These are phyloP conservation scores for Poeciliopsis occidentalis DNA, from an alignment of 2,113 vertebrate genomes.

Conservation along the genomic window DNA sequence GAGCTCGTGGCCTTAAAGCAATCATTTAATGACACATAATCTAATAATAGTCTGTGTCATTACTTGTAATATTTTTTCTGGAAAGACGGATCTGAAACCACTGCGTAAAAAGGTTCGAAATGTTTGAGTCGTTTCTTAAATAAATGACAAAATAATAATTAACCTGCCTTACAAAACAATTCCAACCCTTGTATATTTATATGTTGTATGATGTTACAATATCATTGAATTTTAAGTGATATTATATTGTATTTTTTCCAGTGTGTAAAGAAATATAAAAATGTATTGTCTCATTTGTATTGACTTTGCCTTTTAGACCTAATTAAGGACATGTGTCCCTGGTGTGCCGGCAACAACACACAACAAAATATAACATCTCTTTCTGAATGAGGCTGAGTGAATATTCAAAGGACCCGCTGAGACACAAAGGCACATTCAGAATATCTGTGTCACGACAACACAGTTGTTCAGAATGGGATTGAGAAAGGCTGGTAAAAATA, in stretches of 20 bases:
- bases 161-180: no score
- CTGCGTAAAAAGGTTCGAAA: not conserved
- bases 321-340: no score
- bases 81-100: not conserved
- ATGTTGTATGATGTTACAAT: no score
- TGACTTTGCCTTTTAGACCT: no score
- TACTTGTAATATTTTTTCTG: not conserved
- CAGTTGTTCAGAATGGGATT: not conserved
- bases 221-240: no score
- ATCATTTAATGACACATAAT: constrained; percentile 9
- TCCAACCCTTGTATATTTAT: no score
- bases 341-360: no score
- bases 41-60: constrained; percentile 7
- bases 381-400: not conserved
- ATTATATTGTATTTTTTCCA: no score
- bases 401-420: not conserved
- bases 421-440: not conserved
- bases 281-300: no score
- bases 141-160: no score
- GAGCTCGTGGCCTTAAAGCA: not conserved
- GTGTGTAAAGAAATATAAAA: no score
- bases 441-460: constrained; percentile 13
- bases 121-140: not conserved
- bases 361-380: no score
- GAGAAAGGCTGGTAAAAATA: not conserved